Base-by-base conservation (phyloP, 2,113 vertebrate genomes). In the Globicephala melas region DNA sequence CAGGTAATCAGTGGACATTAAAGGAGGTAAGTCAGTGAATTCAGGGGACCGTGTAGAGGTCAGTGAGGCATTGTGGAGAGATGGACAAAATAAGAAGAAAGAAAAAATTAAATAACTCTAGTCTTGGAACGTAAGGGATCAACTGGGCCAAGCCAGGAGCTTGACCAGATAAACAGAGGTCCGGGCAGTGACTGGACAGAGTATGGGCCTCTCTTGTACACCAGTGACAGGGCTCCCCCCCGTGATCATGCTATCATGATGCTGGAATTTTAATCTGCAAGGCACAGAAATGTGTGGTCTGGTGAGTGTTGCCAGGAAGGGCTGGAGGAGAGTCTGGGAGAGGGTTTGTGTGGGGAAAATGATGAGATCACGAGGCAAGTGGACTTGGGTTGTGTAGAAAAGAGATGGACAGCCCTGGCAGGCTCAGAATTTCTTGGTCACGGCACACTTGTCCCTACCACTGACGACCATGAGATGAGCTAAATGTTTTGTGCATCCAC, bases 391-490 rank as follows among this genome's bases (percentile, higher is more conserved):
- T 31, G 47, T 41, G 21, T 9, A 31, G 58, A 2, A 10, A 25
- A 55, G n/a, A 93, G 14, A 7, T 17, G 60, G 33, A 23, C 6
- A 53, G 70, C 6, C 55, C 33, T 1, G 1, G 84, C 8, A 38
- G 80, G 20, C 38, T 28, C 9, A 21, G 36, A 18, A 33, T 50
- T 87, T 62, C 81, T 47, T 36, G 58, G n/a, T 62, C 47, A 31
- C 0, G 2, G 58, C 26, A 74, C 38, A 26, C 50, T 50, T 31
- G 28, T 26, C 44, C 25, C 25, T 1, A 1, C 36, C 36, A 38
- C 14, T 74, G n/a, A n/a, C 1, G 6, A 14, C 60, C 1, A 0
- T 2, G 68, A 89, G 82, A 6, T 12, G n/a, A 71, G 47, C 53
- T n/a, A 2, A 10, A 18, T 1, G 10, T 6, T 18, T 18, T 20